Evolutionary conservation across 2,888 invertebrate species (phyloP), one percentile per base, ranked within the genome.

Genomic region (Troglohyphantes excavatus): DNA sequence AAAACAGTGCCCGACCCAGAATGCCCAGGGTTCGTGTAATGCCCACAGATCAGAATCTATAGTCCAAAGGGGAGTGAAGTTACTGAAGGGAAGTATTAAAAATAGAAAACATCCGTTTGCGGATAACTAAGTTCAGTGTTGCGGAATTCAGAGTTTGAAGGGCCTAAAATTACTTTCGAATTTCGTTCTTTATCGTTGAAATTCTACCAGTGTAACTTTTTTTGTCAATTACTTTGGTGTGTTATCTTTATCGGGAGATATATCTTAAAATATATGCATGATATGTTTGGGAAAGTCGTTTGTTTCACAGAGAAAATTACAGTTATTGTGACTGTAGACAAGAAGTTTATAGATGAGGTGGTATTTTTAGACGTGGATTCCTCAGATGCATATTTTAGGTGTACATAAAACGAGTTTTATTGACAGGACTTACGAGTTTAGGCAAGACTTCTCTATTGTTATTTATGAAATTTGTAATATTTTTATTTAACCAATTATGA

Each of bases 91-190:
- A 27, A 21, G 53, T 53, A 81, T 68, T 81, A 81, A 81, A 81
- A 81, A 67, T 67, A 29, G 61, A 68, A 79, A 68, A 46, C 65
- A 78, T 75, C 61, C 11, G 26, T 26, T 11, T 19, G 17, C 53
- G 53, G 53, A 53, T 53, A n/a, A 65, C 43, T 43, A 43, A 27
- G 61, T 13, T 29, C 65, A 65, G n/a, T 23, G 65, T 39, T 23
- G 78, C 27, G 76, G 65, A 78, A 78, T 75, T 75, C 59, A 33
- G 26, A 59, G 43, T 78, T 78, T 78, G 78, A 78, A 43, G 46
- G 39, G 46, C 26, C 65, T 33, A 78, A 78, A 39, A 46, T 78
- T 63, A 65, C 63, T 78, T 78, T 75, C 29, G 61, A 61, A 46
- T 53, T n/a, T n/a, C 53, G 9, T 53, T n/a, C 53, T 33, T 59